Conservation (phyloP, 2,888 invertebrate genomes). For the Scaptomyza cyrtandrae region DNA sequence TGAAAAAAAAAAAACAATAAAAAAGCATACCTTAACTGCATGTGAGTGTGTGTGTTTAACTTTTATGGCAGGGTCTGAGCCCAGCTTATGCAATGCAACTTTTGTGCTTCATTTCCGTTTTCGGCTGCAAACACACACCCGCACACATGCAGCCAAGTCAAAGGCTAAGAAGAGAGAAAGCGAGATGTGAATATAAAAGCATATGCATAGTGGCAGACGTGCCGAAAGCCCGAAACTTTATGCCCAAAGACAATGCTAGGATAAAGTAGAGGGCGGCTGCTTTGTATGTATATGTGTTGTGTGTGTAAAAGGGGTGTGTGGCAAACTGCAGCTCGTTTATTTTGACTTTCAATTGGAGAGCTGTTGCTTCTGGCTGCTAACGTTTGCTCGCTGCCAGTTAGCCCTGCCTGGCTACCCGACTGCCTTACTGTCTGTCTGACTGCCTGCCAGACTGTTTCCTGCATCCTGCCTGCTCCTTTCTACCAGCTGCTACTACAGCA, state of each 20-base stretch:
- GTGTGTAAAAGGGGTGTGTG: conserved; percentile 20
- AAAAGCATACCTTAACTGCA: conserved; percentile 8
- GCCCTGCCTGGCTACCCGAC: conserved; percentile 6
- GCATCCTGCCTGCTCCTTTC: conserved; percentile 15
- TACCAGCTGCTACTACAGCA: conserved; percentile 7
- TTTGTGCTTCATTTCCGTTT: conserved; percentile 79
- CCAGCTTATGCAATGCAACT: conserved; percentile 64
- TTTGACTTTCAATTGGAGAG: conserved; percentile 74
- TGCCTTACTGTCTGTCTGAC: conserved; percentile 8
- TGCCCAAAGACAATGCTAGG: conserved; percentile 63
- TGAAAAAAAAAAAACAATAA: conserved; percentile 20
- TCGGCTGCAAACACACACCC: conserved; percentile 55
- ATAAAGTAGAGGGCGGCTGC: background rate
- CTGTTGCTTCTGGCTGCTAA: conserved; percentile 58
- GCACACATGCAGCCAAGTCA: conserved; percentile 42
- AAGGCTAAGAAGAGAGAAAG: conserved; percentile 35
- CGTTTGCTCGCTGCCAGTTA: conserved; percentile 24
- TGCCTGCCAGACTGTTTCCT: conserved; percentile 14
- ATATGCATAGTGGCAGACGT: conserved; percentile 73
- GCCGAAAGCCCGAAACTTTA: conserved; percentile 73
- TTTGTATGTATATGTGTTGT: conserved; percentile 1
- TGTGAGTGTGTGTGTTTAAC: conserved; percentile 61
- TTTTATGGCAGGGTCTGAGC: conserved; percentile 55
- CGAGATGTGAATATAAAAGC: conserved; percentile 47
- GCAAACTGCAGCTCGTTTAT: conserved; percentile 65